Evolutionary conservation across 2,888 invertebrate genomes (phyloP), one percentile per base, ranked within the genome.

Genomic region (Allacma fusca): DNA sequence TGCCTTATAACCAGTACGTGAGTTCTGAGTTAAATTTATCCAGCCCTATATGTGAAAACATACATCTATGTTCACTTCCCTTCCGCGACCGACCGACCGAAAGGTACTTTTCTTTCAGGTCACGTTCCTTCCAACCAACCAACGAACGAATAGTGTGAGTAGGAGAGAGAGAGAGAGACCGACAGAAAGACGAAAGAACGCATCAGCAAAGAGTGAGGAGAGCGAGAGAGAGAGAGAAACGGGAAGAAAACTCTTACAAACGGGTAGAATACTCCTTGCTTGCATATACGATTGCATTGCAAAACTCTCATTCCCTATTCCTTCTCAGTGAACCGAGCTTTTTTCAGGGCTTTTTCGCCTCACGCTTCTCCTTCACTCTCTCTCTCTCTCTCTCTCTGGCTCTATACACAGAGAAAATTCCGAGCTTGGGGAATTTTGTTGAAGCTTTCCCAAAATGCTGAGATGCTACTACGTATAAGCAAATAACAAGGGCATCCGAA

Each of bases 91-190:
- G 73, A 72, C 59, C 43, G 72, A 76, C 44, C 69, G 76, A 68
- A 68, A 75, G 76, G 81, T 81, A 83, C 83, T 83, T 83, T 81
- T 81, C 82, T 83, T 83, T 83, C 83, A 82, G 83, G 83, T 83
- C 83, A 83, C 83, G 83, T 82, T 72, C 72, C 78, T 75, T 70
- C 76, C 75, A 72, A 59, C 70, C 67, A 75, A 69, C 76, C 76
- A 76, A 76, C 70, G 34, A 76, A 68, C 76, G 67, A 75, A 75
- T 43, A 57, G 57, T 40, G 40, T 19, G 70, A 71, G 70, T 24
- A 43, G 69, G 13, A 21, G 40, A 44, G 44, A 69, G 43, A 59
- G n/a, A 73, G 64, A 43, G n/a, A 73, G 23, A 34, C 23, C 19
- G 59, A 62, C 24, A 71, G 50, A 44, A 13, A 57, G 40, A 29